A percentile compares a stretch with the other conserved stretches of the same genome.
These are phyloP conservation scores for Smutsia temminckii DNA, from an alignment of 2,797 vertebrate genomes.

Conservation along the genomic window DNA sequence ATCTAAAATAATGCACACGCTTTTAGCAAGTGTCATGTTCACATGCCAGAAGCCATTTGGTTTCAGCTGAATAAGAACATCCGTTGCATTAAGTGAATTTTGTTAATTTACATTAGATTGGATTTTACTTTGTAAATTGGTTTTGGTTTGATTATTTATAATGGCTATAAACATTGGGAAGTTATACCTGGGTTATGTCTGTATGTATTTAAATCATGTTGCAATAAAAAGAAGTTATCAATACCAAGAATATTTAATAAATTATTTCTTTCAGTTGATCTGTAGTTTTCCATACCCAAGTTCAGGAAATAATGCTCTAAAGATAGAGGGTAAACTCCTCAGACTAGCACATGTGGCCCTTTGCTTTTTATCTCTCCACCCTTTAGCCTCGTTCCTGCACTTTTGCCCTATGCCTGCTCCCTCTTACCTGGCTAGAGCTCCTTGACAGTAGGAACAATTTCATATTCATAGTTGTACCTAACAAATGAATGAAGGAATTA, in stretches of 20 bases:
- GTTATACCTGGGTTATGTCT: background rate
- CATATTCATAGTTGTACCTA: background rate
- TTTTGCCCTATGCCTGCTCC: background rate
- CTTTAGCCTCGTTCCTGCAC: background rate
- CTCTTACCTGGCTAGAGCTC: background rate
- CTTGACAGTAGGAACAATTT: background rate
- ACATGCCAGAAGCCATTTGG: background rate
- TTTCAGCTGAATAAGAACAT: background rate
- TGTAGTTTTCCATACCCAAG: background rate
- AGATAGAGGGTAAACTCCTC: background rate
- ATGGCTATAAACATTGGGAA: background rate
- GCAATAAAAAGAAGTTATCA: background rate
- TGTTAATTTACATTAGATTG: background rate
- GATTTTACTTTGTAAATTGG: constrained; percentile 5
- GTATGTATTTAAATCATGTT: constrained; percentile 2
- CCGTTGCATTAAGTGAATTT: background rate
- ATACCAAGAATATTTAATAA: background rate
- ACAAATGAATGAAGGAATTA: background rate
- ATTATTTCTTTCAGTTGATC: background rate
- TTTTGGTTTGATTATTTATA: constrained; percentile 14
- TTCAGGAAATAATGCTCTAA: background rate
- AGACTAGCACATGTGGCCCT: background rate
- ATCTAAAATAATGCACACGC: background rate
- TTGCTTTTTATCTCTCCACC: accelerated
- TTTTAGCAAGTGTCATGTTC: background rate